Evolutionary conservation across 2,888 invertebrate species (phyloP).

Genomic region (Morinoia aosen): DNA sequence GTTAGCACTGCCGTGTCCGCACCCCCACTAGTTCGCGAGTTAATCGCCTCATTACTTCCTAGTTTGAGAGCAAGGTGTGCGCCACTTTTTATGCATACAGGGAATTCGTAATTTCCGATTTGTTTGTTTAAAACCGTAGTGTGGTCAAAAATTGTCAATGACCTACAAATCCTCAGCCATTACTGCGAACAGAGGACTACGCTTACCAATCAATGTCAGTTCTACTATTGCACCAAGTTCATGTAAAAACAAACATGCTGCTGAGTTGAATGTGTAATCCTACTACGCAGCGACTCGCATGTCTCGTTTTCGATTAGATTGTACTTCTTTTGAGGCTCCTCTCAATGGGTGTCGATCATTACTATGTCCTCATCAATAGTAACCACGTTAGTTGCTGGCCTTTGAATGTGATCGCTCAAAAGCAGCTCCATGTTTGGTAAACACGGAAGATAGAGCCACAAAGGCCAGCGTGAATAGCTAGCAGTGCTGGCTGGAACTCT

Average conservation of each 20-base stretch:
- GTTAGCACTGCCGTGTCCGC: background rate
- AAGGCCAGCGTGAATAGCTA: background rate
- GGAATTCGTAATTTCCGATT: background rate
- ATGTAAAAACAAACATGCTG: background rate
- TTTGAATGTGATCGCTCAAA: background rate
- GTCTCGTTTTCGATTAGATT: background rate
- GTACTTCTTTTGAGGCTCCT: background rate
- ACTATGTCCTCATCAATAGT: background rate
- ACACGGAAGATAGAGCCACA: constrained; percentile 24
- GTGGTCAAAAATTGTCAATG: background rate
- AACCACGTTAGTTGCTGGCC: background rate
- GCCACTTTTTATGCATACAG: background rate
- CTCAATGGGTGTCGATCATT: background rate
- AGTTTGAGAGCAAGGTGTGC: background rate
- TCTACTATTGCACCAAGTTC: background rate
- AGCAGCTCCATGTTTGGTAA: constrained; percentile 35
- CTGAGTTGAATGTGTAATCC: background rate
- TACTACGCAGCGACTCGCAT: background rate
- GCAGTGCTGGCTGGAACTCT: background rate
- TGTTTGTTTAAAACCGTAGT: no score
- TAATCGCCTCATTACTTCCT: background rate
- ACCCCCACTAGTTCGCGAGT: background rate
- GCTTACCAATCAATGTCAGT: background rate
- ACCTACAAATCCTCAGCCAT: background rate
- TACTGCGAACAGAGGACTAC: background rate